Base-by-base conservation (phyloP, 1,140 invertebrate genomes). In the Calosoma granatense region DNA sequence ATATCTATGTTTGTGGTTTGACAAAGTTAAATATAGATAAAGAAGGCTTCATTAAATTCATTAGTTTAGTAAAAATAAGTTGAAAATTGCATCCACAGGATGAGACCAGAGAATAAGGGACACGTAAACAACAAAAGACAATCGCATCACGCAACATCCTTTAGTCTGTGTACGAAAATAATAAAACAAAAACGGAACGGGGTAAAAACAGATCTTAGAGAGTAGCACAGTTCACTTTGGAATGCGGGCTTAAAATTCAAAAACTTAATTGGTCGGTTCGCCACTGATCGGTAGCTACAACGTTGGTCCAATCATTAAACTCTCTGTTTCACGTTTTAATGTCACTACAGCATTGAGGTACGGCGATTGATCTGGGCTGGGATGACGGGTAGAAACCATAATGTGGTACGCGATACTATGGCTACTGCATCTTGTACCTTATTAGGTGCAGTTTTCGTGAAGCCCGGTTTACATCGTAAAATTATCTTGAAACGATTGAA, bases 201-300 rank as follows among this genome's bases (percentile, higher is more conserved):
- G 17, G 17, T 6, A 11, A 47, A 47, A 47, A 47, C 6, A 17
- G 17, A 47, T 47, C 41, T 47, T 12, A 12, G 17, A 12, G 15
- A 36, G n/a, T n/a, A 14, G 26, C 26, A 30, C 6, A 30, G 26
- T 6, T 30, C 26, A 30, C 6, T 30, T 6, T 11, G 41, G 41
- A 47, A 47, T 47, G 41, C 15, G 15, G 15, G 6, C 41, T 47
- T 47, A 47, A 47, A 47, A 47, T 47, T 47, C 41, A 17, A 17
- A 47, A 47, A 47, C 9, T 47, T 47, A 47, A 47, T 47, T 47
- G 41, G 41, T 47, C 15, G 9, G 41, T 47, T 47, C 6, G 26
- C 26, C 26, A 47, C 41, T 47, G 41, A 47, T 47, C 41, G 15
- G 41, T 47, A 47, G 41, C 41, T 12, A 17, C 14, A 30, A 30